Percentiles rank a stretch among this genome's conserved stretches.
phyloP scores from a whole-genome alignment of 2,888 invertebrate genomes.

The Phorcus lineatus region DNA sequence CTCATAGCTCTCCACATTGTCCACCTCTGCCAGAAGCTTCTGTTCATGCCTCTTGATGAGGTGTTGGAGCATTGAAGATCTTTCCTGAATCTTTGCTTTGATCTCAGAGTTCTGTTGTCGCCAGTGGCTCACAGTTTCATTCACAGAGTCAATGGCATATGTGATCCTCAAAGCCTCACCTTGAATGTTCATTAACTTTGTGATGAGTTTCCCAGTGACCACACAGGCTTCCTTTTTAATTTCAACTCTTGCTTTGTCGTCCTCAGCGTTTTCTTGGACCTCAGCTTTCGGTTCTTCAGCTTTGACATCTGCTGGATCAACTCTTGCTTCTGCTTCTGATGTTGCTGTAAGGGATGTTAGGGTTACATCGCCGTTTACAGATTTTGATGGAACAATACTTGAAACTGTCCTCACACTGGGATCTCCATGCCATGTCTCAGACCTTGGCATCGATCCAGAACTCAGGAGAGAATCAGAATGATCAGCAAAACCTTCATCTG shows the following conservation, averaged over 20 bases:
- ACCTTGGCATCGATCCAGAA: not conserved
- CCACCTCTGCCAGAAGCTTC: slow-evolving; percentile 50
- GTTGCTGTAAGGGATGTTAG: not conserved
- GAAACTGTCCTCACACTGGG: not conserved
- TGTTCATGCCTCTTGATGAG: slow-evolving; percentile 52
- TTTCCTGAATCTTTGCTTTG: slow-evolving; percentile 45
- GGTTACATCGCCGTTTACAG: not conserved
- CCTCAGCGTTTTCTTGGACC: not conserved
- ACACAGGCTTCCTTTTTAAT: not conserved
- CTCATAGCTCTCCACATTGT: slow-evolving; percentile 40
- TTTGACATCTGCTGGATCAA: not conserved
- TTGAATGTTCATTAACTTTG: slow-evolving; percentile 44
- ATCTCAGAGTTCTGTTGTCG: slow-evolving; percentile 46
- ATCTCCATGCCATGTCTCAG: slow-evolving; percentile 6
- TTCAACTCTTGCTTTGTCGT: not conserved
- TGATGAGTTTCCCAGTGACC: not conserved
- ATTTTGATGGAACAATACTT: not conserved
- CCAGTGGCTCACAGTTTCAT: slow-evolving; percentile 47
- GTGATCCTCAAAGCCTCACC: slow-evolving; percentile 46
- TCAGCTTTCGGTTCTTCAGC: not conserved
- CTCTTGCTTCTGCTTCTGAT: too few relatives aligned
- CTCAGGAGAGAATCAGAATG: not conserved
- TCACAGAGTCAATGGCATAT: slow-evolving; percentile 45
- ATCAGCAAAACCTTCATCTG: slow-evolving; percentile 10
- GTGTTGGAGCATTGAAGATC: slow-evolving; percentile 54